Evolutionary conservation across 2,888 invertebrate species (phyloP).

Genomic region (Elysia crispata): DNA sequence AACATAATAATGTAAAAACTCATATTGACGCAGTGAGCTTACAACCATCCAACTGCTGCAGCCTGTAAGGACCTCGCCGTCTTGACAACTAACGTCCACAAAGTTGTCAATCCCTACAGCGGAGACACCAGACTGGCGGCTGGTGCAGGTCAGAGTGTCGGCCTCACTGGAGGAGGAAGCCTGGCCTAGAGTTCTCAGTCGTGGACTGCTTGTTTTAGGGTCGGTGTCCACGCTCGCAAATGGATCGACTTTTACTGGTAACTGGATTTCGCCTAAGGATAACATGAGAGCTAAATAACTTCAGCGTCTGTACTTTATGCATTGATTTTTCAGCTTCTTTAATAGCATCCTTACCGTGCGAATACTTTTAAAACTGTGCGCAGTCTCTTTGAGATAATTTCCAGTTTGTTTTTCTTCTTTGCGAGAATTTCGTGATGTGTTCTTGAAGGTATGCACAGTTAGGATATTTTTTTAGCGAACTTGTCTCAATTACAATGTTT

Average conservation of each 20-base stretch:
- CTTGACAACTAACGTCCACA: conserved; percentile 39
- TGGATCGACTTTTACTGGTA: conserved; percentile 28
- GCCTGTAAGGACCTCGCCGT: conserved; percentile 50
- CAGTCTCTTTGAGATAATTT: too few relatives aligned
- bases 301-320: too few relatives aligned
- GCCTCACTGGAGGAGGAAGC: not conserved
- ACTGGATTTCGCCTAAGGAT: conserved; percentile 24
- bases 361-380: too few relatives aligned
- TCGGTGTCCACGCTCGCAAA: conserved; percentile 23
- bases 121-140: conserved; percentile 42
- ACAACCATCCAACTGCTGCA: conserved; percentile 48
- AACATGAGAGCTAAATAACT: not conserved
- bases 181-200: conserved; percentile 33
- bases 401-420: too few relatives aligned
- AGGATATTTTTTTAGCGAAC: too few relatives aligned
- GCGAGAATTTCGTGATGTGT: too few relatives aligned
- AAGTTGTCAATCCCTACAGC: conserved; percentile 45
- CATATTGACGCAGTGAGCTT: not conserved
- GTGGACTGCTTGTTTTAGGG: conserved; percentile 40
- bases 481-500: too few relatives aligned
- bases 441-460: too few relatives aligned
- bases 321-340: too few relatives aligned
- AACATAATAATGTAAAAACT: too few relatives aligned
- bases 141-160: conserved; percentile 41
- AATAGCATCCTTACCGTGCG: too few relatives aligned